Percentiles rank a stretch among this genome's conserved stretches.
Conservation (phyloP, 2,797 vertebrate genomes). For the Dicrostonyx torquatus region DNA sequence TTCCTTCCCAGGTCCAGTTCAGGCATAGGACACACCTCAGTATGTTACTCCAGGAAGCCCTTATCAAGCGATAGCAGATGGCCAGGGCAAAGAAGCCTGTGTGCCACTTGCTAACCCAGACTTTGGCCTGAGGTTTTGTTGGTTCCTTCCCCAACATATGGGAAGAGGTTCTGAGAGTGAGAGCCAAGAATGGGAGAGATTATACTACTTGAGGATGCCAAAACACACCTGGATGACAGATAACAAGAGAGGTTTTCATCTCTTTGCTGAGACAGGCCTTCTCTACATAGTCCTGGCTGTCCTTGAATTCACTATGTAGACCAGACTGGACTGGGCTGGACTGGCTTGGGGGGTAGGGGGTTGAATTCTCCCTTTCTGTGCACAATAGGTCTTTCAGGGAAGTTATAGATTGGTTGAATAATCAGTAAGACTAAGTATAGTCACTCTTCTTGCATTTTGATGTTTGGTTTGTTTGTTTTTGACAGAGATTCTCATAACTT, state of each 20-base stretch:
- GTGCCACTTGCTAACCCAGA: neutral
- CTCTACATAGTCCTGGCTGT: neutral
- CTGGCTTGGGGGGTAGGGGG: no score
- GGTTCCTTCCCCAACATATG: neutral
- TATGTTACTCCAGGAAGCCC: neutral
- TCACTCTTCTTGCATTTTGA: neutral
- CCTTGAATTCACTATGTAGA: neutral
- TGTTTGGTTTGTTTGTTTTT: neutral
- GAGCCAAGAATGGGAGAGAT: neutral
- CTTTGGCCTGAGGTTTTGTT: neutral
- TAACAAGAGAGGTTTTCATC: neutral
- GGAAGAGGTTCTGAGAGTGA: neutral
- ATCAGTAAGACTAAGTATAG: neutral
- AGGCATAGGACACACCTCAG: neutral
- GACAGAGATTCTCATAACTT: neutral
- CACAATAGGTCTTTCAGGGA: neutral
- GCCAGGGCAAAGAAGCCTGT: neutral
- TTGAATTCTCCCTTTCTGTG: neutral
- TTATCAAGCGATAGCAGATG: neutral
- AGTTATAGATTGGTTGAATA: neutral
- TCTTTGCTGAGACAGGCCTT: neutral
- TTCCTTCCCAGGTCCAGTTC: neutral
- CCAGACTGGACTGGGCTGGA: no score
- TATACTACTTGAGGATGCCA: neutral
- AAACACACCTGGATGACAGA: conserved; percentile 23